Evolutionary conservation across 2,888 invertebrate species (phyloP).

Genomic region (Cyaniris semiargus): DNA sequence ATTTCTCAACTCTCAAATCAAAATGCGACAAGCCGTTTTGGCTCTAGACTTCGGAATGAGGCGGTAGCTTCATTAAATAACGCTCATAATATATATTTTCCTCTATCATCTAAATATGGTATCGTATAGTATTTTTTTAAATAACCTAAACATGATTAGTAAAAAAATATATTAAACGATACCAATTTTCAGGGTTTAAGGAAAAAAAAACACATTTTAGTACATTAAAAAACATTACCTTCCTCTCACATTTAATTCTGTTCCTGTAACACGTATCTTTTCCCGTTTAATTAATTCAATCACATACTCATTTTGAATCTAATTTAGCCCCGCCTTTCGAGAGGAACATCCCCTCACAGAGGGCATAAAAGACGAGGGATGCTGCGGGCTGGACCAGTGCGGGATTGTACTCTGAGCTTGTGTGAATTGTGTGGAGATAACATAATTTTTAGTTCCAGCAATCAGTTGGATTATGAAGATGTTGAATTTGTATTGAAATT

Average conservation of each 20-base stretch:
- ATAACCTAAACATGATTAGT: no score
- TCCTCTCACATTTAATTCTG: background rate
- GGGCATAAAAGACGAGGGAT: constrained; percentile 66
- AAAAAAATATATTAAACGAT: no score
- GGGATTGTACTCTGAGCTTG: constrained; percentile 26
- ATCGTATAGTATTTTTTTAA: no score
- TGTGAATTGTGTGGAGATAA: constrained; percentile 18
- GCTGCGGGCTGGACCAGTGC: constrained; percentile 55
- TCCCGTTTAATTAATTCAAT: background rate
- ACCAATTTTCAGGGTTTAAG: no score
- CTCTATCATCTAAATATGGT: no score
- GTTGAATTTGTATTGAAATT: background rate
- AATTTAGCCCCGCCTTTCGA: constrained; percentile 57
- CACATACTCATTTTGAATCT: background rate
- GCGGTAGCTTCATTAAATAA: no score
- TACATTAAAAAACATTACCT: no score
- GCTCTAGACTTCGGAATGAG: no score
- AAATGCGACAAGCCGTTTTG: no score
- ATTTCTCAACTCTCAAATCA: no score
- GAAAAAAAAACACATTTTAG: no score
- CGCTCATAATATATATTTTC: no score
- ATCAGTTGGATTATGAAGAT: background rate
- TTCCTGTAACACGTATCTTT: background rate
- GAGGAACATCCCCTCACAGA: constrained; percentile 58
- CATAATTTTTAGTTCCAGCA: background rate